A percentile compares a stretch with the other conserved stretches of the same genome.
phyloP scores from a whole-genome alignment of 53 echinoderm and acorn worm species.

The Echinometra lucunter region DNA sequence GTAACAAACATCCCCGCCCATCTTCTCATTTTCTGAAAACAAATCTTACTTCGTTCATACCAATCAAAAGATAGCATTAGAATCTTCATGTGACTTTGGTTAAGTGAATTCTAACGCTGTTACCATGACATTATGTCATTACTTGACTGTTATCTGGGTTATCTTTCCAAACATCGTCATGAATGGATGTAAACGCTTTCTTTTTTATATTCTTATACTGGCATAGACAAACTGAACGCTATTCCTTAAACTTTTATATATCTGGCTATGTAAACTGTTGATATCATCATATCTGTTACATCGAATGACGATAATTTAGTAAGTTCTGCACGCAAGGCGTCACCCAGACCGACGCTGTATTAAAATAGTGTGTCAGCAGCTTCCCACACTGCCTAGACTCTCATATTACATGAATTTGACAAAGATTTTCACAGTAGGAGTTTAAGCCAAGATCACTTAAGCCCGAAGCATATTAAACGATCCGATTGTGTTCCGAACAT shows the following conservation, averaged over 20 bases:
- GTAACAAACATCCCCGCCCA: too few species aligned
- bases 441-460: neutral
- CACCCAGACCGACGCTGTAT: neutral
- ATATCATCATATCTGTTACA: neutral
- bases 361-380: neutral
- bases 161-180: neutral
- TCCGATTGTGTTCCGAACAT: too few species aligned
- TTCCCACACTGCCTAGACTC: neutral
- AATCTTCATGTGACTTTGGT: too few species aligned
- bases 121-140: too few species aligned
- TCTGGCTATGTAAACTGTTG: neutral
- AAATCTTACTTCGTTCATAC: too few species aligned
- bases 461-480: too few species aligned
- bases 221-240: too few species aligned
- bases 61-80: too few species aligned
- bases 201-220: neutral
- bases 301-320: neutral
- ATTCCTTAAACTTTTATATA: too few species aligned
- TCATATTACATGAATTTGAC: neutral
- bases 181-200: neutral
- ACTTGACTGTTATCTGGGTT: neutral
- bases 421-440: neutral
- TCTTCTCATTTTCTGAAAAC: too few species aligned
- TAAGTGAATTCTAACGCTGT: too few species aligned
- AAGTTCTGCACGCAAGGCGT: neutral